These are phyloP conservation scores for Rallus crepitans DNA, from an alignment of 2,797 vertebrate species.

Conservation along the genomic window DNA sequence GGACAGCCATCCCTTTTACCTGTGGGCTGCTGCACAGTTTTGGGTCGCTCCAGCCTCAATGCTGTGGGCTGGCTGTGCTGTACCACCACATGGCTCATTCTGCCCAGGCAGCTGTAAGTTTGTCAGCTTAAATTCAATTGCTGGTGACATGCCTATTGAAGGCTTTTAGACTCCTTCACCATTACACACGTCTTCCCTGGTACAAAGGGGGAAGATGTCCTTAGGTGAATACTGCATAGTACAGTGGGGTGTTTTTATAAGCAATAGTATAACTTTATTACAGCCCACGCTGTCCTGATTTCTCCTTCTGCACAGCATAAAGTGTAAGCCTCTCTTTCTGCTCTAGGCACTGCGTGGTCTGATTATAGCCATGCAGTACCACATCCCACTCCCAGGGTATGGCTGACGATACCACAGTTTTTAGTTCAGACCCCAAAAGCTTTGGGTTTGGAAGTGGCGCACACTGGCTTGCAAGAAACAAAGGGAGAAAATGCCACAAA, in stretches of 20 bases:
- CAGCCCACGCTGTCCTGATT: neutral
- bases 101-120: neutral
- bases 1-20: neutral
- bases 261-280: neutral
- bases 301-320: neutral
- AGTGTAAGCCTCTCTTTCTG: conserved; percentile 1
- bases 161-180: neutral
- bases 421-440: neutral
- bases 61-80: neutral
- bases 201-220: neutral
- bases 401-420: neutral
- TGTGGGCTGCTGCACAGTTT: neutral
- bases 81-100: neutral
- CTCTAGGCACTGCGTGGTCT: neutral
- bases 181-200: neutral
- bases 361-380: neutral
- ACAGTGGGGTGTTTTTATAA: neutral
- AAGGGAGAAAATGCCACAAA: conserved; percentile 19
- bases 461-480: neutral
- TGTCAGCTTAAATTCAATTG: neutral
- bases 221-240: neutral
- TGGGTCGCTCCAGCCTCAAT: neutral
- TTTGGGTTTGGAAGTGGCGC: neutral
- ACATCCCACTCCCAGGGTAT: neutral
- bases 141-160: fast-evolving